Percentiles rank a stretch among this genome's conserved stretches.
phyloP scores from a whole-genome alignment of 2,888 invertebrate genomes.

The Habrosyne pyritoides region DNA sequence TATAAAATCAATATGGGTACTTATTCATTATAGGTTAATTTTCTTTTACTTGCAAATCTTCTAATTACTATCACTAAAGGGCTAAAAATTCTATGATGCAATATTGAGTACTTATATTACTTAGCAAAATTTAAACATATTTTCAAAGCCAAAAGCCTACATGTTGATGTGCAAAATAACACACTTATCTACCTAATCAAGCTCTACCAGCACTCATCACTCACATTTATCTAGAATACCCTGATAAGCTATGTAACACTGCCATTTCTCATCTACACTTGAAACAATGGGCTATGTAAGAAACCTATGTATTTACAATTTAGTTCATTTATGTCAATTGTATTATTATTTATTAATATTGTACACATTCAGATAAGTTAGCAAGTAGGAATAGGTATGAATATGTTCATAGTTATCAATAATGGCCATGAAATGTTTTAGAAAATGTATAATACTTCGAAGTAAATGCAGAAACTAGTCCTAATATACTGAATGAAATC shows the following conservation, averaged over 20 bases:
- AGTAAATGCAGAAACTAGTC: background rate
- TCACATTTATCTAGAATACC: constrained; percentile 62
- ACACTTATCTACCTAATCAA: constrained; percentile 56
- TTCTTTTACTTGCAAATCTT: too few relatives aligned
- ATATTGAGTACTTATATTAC: too few relatives aligned
- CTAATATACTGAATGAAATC: constrained; percentile 16
- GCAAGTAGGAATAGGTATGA: background rate
- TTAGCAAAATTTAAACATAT: too few relatives aligned
- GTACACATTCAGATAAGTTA: constrained; percentile 10
- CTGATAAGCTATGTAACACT: constrained; percentile 45
- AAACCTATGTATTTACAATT: constrained; percentile 25
- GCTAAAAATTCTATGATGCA: too few relatives aligned
- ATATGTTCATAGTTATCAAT: constrained; percentile 21
- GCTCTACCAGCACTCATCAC: constrained; percentile 54
- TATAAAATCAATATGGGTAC: too few relatives aligned
- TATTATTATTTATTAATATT: constrained; percentile 7
- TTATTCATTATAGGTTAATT: too few relatives aligned
- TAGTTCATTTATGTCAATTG: constrained; percentile 23
- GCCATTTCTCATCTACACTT: constrained; percentile 21
- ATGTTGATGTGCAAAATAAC: constrained; percentile 26
- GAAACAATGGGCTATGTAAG: constrained; percentile 24
- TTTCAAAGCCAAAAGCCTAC: background rate
- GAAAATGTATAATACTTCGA: background rate
- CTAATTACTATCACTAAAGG: too few relatives aligned
- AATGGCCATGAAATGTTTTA: constrained; percentile 36